Evolutionary conservation across 30 jellyfish, hydroid and myxozoan species (phyloP).

Genomic region (Aurelia coerulea): DNA sequence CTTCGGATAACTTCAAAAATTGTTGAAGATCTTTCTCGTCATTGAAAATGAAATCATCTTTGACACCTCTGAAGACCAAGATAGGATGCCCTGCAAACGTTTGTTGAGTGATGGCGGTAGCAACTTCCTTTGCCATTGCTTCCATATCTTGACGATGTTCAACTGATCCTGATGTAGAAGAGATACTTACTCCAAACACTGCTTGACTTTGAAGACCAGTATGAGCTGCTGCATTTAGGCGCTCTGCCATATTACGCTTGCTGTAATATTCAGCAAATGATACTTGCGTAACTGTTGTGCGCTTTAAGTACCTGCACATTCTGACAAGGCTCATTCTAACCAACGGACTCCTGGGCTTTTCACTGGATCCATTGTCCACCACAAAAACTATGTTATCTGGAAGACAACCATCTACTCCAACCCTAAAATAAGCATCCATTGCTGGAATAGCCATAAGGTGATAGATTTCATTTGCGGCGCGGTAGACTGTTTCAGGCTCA

Average conservation of each 20-base stretch:
- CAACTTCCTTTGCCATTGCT: constrained; percentile 22
- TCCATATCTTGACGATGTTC: constrained; percentile 22
- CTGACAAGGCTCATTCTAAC: constrained; percentile 12
- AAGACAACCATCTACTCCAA: constrained; percentile 4
- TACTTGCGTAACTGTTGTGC: constrained; percentile 9
- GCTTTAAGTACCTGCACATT: constrained; percentile 1
- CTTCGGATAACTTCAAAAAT: no score
- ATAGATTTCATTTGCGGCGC: no score
- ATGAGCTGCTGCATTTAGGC: constrained; percentile 3
- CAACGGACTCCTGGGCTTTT: constrained; percentile 10
- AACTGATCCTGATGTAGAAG: background rate
- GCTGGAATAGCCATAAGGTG: no score
- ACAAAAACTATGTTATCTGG: constrained; percentile 2
- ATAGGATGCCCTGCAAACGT: constrained; percentile 17
- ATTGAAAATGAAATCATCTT: no score
- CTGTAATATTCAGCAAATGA: constrained; percentile 32
- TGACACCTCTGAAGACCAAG: constrained; percentile 2
- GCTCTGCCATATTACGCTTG: constrained; percentile 15
- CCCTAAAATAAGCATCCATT: background rate
- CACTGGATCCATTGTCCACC: constrained; percentile 29
- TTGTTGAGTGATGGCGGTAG: background rate
- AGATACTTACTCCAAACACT: background rate
- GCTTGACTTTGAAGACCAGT: constrained; percentile 11
- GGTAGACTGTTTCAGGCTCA: no score
- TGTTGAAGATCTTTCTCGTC: no score